Percentiles rank a stretch among this genome's conserved stretches.
phyloP scores from a whole-genome alignment of 2,888 invertebrate genomes.

The Thereva unica region DNA sequence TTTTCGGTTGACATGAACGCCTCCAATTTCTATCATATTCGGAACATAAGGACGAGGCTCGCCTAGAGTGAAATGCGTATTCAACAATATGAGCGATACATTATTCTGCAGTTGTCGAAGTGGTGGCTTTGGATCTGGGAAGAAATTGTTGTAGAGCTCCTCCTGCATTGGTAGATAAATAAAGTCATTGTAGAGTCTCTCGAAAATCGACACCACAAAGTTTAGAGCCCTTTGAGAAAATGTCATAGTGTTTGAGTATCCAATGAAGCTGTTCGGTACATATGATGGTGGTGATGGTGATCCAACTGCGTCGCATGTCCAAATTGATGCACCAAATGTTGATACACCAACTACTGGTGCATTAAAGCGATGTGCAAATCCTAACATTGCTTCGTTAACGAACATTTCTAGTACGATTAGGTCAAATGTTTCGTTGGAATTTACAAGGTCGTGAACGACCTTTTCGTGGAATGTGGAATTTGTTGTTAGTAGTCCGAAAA shows the following conservation, averaged over 20 bases:
- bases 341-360: constrained; percentile 46
- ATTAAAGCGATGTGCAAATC: constrained; percentile 48
- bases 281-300: constrained; percentile 54
- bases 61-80: constrained; percentile 54
- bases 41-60: constrained; percentile 55
- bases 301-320: constrained; percentile 42
- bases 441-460: neutral
- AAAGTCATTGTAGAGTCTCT: constrained; percentile 46
- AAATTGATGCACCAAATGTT: constrained; percentile 37
- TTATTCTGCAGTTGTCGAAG: constrained; percentile 49
- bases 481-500: neutral
- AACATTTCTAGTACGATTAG: constrained; percentile 55
- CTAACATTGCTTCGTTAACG: constrained; percentile 54
- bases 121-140: constrained; percentile 48
- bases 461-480: constrained; percentile 2
- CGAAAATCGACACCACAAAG: constrained; percentile 47
- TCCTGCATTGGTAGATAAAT: constrained; percentile 52
- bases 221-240: constrained; percentile 53
- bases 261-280: constrained; percentile 49
- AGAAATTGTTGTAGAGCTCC: constrained; percentile 48
- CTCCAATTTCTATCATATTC: constrained; percentile 57
- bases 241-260: constrained; percentile 53
- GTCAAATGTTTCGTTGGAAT: constrained; percentile 52
- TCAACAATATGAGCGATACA: constrained; percentile 52
- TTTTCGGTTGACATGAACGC: constrained; percentile 54